Evolutionary conservation across 2,113 vertebrate species (phyloP).

Genomic region (Platysternon megacephalum): DNA sequence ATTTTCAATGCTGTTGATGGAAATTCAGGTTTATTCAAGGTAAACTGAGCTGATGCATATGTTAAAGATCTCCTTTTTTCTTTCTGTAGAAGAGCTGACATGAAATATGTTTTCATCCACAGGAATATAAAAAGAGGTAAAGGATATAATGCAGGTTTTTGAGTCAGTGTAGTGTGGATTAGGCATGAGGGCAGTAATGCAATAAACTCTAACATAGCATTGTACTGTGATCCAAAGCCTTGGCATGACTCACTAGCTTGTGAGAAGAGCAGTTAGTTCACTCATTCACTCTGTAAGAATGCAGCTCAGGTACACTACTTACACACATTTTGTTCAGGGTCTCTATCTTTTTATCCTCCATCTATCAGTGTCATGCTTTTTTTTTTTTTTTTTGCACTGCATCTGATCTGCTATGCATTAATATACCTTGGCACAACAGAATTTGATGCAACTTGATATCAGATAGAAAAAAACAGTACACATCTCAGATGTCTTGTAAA

Average conservation of each 20-base stretch:
- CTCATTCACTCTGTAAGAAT: not conserved
- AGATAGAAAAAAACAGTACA: not conserved
- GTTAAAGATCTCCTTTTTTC: not conserved
- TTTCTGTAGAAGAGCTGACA: not conserved
- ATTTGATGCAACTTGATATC: not conserved
- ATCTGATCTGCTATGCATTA: not conserved
- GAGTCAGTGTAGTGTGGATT: not conserved
- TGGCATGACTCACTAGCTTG: not conserved
- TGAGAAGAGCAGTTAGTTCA: constrained; percentile 17
- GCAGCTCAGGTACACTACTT: not conserved
- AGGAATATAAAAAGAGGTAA: not conserved
- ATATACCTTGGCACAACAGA: not conserved
- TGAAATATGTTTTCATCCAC: not conserved
- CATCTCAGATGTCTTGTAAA: not conserved
- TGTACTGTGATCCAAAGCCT: not conserved
- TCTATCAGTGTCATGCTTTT: not conserved
- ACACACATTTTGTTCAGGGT: constrained; percentile 9
- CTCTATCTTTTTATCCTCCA: not conserved
- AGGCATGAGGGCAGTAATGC: not conserved
- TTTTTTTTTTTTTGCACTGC: not conserved
- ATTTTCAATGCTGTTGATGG: not conserved
- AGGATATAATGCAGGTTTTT: not conserved
- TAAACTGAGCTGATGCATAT: not conserved
- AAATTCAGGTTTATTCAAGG: not conserved
- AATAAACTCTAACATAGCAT: not conserved